Base-by-base conservation (phyloP, 92 coral and sea anemone genomes). In the Epizoanthus fatuus region DNA sequence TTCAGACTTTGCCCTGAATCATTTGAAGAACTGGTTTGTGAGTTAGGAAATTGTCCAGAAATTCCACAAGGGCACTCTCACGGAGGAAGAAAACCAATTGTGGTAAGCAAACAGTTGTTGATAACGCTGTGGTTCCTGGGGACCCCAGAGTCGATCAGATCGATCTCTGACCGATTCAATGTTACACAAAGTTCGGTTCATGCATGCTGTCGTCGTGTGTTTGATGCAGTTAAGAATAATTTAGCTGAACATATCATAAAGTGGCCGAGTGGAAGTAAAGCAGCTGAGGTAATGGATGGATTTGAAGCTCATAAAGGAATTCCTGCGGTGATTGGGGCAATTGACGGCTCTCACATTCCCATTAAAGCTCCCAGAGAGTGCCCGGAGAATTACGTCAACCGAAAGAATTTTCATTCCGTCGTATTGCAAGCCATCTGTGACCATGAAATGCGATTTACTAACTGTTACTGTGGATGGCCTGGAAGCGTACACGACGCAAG, bases 281-380 rank as follows among this genome's bases (percentile, higher is more conserved):
- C 80, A 12, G 35, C 25, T 10, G 35, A 25, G 32, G 44, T 79
- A 15, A 63, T 58, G 71, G 75, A 79, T 7, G 75, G 84, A 2
- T 79, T 79, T 45, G 19, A 25, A 37, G 51, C 11, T 3, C 84
- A 63, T 25, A 63, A 22, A 58, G 74, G 77, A 11, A 7, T 84
- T 35, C 83, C 82, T 38, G 53, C 52, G 7, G 81, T 84, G 51
- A 53, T 38, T n/a, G 88, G 88, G 11, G 81, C 75, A 17, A 81
- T 83, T 74, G 88, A 88, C 76, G 85, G 85, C 5, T 83, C 81
- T 19, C 88, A 89, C 54, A 77, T 83, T 32, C 88, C 85, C 5
- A 69, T 89, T 0, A 73, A 75, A 22, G 86, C 75, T 25, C 88
- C 81, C 0, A 19, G 47, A 56, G 56, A 75, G 76, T 81, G 86